Evolutionary conservation across 2,797 vertebrate species (phyloP), one percentile per base, ranked within the genome.

Genomic region (Sebastes glaucus): DNA sequence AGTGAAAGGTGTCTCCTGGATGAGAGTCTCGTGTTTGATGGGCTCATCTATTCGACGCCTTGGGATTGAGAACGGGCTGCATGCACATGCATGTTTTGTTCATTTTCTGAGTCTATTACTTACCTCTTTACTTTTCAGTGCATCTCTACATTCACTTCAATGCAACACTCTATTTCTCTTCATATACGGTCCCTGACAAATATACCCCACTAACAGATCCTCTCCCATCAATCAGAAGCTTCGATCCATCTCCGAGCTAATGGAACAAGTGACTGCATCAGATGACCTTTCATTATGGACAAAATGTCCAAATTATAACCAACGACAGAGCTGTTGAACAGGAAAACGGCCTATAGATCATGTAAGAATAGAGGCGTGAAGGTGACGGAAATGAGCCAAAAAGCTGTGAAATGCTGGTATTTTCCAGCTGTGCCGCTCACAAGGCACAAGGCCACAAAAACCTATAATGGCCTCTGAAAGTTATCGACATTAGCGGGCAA

Each of bases 401-500:
- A 25, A 49, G 13, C 27, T n/a, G 35, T 67, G 72, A 72, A 60
- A 68, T 9, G 20, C 11, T 76, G 35, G 13, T 73, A 63, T 86
- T 87, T 89, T 83, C 87, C 88, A 76, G 84, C 82, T 88, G 82
- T 84, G 80, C 78, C 27, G 76, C 77, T 83, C 80, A 91, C 81
- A 83, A 83, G 84, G 82, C 90, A 74, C 87, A 86, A 89, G 87
- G 87, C 81, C 82, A 87, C 83, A 89, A 83, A 90, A 91, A 92
- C 65, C 88, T 90, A 87, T 92, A 90, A 93, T 91, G 93, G 92
- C 88, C 92, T 87, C 85, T 93, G 84, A 92, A 94, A 95, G 90
- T 93, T 94, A 95, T 95, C 70, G 87, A 94, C 93, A 93, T 92
- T 92, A 93, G 94, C 22, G 35, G 79, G 83, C 72, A 89, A 95